Conservation (phyloP, 2,113 vertebrate species). For the Tetrao urogallus region DNA sequence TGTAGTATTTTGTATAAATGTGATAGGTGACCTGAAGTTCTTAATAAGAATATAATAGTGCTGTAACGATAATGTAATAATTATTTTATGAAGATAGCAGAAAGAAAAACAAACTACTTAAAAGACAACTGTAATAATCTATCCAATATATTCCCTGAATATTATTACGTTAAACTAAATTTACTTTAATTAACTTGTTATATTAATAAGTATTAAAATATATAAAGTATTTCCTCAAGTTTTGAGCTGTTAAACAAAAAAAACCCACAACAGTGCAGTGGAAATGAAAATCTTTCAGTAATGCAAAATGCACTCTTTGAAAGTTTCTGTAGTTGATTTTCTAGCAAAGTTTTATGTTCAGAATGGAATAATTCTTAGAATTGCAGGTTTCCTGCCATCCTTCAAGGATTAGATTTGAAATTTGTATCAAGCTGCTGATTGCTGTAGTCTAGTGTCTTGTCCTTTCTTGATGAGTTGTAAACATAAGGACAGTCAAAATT, state of each 20-base stretch:
- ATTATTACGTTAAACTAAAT: slow-evolving; percentile 42
- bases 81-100: neutral
- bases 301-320: neutral
- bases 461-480: neutral
- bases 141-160: neutral
- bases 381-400: neutral
- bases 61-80: neutral
- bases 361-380: neutral
- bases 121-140: slow-evolving; percentile 18
- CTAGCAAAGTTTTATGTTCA: neutral
- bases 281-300: neutral
- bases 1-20: slow-evolving; percentile 18
- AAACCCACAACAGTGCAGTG: neutral
- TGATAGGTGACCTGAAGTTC: slow-evolving; percentile 23
- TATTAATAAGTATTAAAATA: slow-evolving; percentile 30
- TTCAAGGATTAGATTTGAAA: neutral
- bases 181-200: slow-evolving; percentile 40
- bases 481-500: neutral
- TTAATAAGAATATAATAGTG: neutral
- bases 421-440: neutral
- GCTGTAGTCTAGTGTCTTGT: neutral
- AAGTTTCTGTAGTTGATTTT: slow-evolving; percentile 9
- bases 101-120: slow-evolving; percentile 35
- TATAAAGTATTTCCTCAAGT: slow-evolving; percentile 13
- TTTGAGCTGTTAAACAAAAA: neutral